Evolutionary conservation across 2,797 vertebrate species (phyloP).

Genomic region (Pterois miles): DNA sequence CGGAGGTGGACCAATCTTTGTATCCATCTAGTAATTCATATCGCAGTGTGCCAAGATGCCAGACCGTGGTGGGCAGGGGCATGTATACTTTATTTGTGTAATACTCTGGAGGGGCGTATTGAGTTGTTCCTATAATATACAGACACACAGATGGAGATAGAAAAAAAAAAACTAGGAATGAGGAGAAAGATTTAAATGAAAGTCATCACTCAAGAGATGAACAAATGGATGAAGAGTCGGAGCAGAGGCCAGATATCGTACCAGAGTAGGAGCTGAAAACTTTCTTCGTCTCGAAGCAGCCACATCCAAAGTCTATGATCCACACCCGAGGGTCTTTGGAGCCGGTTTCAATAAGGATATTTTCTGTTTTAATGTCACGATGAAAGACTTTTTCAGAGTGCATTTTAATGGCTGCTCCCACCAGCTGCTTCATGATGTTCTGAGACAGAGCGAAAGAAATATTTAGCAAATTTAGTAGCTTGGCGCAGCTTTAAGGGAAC

Average conservation of each 20-base stretch:
- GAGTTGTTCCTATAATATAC: too few relatives aligned
- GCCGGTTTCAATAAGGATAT: neutral
- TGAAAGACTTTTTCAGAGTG: neutral
- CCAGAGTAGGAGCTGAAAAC: neutral
- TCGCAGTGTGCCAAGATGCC: too few relatives aligned
- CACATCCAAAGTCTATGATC: neutral
- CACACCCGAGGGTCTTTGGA: neutral
- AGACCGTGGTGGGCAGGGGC: too few relatives aligned
- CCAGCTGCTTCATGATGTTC: neutral
- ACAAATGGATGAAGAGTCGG: too few relatives aligned
- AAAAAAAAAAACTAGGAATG: too few relatives aligned
- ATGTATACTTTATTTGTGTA: too few relatives aligned
- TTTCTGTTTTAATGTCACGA: neutral
- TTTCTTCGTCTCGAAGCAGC: neutral
- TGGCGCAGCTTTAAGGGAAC: neutral
- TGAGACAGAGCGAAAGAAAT: neutral
- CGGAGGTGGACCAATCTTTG: too few relatives aligned
- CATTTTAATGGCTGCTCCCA: neutral
- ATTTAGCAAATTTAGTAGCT: neutral
- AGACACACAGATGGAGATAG: too few relatives aligned
- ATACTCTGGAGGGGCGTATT: too few relatives aligned
- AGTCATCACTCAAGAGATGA: neutral
- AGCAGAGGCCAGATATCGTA: neutral
- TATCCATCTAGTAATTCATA: too few relatives aligned
- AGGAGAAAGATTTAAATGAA: too few relatives aligned